Evolutionary conservation across 1,140 invertebrate species (phyloP), one percentile per base, ranked within the genome.

Genomic region (Drosophila arawakana): DNA sequence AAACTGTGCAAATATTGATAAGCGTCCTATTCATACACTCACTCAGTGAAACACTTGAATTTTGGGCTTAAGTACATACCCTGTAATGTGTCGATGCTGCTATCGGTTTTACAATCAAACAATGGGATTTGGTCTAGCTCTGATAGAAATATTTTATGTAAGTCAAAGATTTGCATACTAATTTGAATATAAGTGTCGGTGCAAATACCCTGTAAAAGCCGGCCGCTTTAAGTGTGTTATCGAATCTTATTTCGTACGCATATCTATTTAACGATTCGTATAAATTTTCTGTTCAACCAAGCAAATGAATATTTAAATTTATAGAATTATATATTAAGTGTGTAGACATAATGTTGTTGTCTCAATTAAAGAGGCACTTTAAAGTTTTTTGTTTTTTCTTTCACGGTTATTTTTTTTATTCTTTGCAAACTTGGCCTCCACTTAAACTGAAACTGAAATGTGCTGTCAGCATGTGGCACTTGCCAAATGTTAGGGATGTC

Each of bases 1-100:
- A 74, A 78, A 88, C 84, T 80, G 84, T 78, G 80, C 74, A 83
- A 89, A 89, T 88, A 88, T 88, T 88, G 83, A 88, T 88, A 88
- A 86, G 83, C 80, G 80, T 59, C 49, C 65, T 61, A 54, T 60
- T 41, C 65, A 57, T 34, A 59, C 55, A 37, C 68, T 46, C 34
- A 21, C 11, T n/a, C 13, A 35, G 7, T 5, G 4, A 21, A 2
- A 15, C 5, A 18, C n/a, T 25, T 21, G 11, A 35, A 25, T 11
- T 11, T 58, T n/a, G 8, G 30, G 37, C 41, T 10, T 25, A 55
- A 55, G 39, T 65, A 35, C 21, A 65, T 57, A 60, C 35, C 35
- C 52, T 34, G 25, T 46, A 47, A 59, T 54, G 52, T 62, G 43
- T 52, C 46, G 10, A 25, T 10, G 37, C 44, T 84, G 25, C 82